phyloP scores from a whole-genome alignment of 92 coral and sea anemone genomes.

The Virgularia gustaviana region DNA sequence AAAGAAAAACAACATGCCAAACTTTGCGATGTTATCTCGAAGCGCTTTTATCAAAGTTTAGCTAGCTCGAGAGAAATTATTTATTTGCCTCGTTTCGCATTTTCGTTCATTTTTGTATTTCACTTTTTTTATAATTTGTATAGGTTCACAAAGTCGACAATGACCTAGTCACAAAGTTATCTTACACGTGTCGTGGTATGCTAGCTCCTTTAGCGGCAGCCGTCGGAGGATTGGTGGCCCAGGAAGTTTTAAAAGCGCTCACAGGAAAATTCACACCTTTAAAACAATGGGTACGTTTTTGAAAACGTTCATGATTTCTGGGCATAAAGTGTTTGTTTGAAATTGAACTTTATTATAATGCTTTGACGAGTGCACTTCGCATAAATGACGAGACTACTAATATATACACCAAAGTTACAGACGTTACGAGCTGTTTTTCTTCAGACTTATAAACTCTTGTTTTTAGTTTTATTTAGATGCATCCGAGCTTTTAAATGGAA shows the following conservation, averaged over 20 bases:
- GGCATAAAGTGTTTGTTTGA: background rate
- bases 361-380: too few species aligned
- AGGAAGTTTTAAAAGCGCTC: conserved; percentile 87
- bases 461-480: conserved; percentile 81
- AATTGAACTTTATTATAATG: too few species aligned
- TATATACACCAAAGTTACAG: too few species aligned
- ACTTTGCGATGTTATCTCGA: too few species aligned
- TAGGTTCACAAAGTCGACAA: conserved; percentile 63
- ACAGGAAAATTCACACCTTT: conserved; percentile 89
- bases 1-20: too few species aligned
- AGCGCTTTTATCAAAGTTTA: too few species aligned
- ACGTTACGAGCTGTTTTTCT: background rate
- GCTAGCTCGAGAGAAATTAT: too few species aligned
- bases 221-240: conserved; percentile 88
- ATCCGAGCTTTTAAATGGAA: conserved; percentile 64
- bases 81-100: too few species aligned
- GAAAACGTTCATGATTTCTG: background rate
- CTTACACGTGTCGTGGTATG: conserved; percentile 74
- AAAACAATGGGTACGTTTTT: conserved; percentile 83
- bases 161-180: conserved; percentile 42
- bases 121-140: background rate
- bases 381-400: too few species aligned
- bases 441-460: background rate
- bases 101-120: background rate
- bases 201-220: conserved; percentile 85